Evolutionary conservation across 2,888 invertebrate genomes (phyloP).

Genomic region (Tigriopus californicus): DNA sequence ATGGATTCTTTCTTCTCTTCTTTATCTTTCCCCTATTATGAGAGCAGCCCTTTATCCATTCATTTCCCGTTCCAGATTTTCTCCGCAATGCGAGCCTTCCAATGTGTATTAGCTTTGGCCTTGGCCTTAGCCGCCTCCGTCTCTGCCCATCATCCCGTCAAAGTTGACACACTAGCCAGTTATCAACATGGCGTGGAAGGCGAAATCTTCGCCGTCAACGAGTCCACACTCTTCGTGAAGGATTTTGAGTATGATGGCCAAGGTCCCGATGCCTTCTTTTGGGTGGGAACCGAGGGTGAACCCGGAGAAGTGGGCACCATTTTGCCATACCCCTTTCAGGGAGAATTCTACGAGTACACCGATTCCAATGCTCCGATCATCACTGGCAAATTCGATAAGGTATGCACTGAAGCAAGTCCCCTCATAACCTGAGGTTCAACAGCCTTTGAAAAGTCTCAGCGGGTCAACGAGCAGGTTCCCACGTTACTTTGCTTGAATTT

Average conservation of each 20-base stretch:
- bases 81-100: too few relatives aligned
- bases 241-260: slow-evolving; percentile 79
- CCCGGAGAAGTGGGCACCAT: slow-evolving; percentile 49
- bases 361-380: slow-evolving; percentile 3
- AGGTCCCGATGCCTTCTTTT: slow-evolving; percentile 81
- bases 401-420: too few relatives aligned
- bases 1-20: too few relatives aligned
- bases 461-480: too few relatives aligned
- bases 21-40: too few relatives aligned
- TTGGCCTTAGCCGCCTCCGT: too few relatives aligned
- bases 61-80: too few relatives aligned
- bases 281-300: slow-evolving; percentile 51
- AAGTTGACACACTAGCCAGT: slow-evolving; percentile 49
- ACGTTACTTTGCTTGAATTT: too few relatives aligned
- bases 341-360: slow-evolving; percentile 5
- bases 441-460: too few relatives aligned
- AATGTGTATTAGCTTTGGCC: too few relatives aligned
- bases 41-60: too few relatives aligned
- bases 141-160: not conserved
- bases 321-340: slow-evolving; percentile 39
- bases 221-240: slow-evolving; percentile 62
- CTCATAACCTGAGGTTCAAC: too few relatives aligned
- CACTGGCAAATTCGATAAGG: not conserved
- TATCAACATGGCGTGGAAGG: slow-evolving; percentile 69
- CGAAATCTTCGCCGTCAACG: slow-evolving; percentile 66